Percentiles rank a stretch among this genome's conserved stretches.
Evolutionary conservation across 2,888 invertebrate genomes (phyloP).

Genomic region (Bembecia ichneumoniformis): DNA sequence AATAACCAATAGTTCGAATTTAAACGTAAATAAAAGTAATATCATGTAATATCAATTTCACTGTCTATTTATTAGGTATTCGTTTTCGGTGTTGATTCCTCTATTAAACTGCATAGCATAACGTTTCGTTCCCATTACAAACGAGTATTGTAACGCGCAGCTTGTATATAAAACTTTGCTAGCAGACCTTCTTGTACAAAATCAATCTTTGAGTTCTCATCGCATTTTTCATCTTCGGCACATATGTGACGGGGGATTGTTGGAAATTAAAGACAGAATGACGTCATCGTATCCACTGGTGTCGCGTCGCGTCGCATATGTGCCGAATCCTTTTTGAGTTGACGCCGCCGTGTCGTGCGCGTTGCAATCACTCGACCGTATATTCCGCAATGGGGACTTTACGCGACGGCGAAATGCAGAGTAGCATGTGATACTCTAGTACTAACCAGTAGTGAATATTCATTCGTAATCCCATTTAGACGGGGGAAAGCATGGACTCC

Average conservation of each 20-base stretch:
- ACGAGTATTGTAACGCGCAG: constrained; percentile 1
- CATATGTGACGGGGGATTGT: too few relatives aligned
- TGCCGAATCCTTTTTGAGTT: too few relatives aligned
- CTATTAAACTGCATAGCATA: constrained; percentile 38
- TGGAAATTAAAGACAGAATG: too few relatives aligned
- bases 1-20: constrained; percentile 65
- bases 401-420: constrained; percentile 35
- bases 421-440: constrained; percentile 68
- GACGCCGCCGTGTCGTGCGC: not conserved
- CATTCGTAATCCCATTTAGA: constrained; percentile 32
- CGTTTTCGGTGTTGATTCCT: constrained; percentile 72
- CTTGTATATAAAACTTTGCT: not conserved
- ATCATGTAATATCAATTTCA: constrained; percentile 70
- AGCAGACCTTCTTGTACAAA: not conserved
- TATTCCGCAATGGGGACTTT: constrained; percentile 45
- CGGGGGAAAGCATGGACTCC: constrained; percentile 16
- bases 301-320: too few relatives aligned
- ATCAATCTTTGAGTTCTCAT: too few relatives aligned
- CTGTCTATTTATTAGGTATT: constrained; percentile 69
- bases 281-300: too few relatives aligned
- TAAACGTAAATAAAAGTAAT: constrained; percentile 47
- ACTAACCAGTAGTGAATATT: constrained; percentile 43
- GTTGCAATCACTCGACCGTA: not conserved
- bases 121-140: constrained; percentile 53
- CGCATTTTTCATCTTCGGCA: too few relatives aligned